Evolutionary conservation across 2,113 vertebrate genomes (phyloP), one percentile per base, ranked within the genome.

Genomic region (Chlorodrepanis virens): DNA sequence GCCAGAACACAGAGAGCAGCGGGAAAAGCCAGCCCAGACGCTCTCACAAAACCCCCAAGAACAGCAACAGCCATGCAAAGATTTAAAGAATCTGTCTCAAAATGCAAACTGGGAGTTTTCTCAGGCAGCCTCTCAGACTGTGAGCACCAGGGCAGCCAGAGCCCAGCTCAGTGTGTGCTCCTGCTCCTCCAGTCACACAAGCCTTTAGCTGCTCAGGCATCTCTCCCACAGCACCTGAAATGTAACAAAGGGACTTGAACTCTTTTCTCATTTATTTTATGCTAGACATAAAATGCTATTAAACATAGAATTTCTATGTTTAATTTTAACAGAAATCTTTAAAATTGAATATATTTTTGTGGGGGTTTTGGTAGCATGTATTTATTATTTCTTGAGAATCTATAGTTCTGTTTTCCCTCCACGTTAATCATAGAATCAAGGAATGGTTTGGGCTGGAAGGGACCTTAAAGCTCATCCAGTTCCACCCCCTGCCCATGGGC

Each of bases 221-320:
- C 44, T 45, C 70, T 56, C 40, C 50, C 49, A 33, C 10, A n/a
- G 28, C 35, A 76, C 25, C 37, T 6, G 33, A 37, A 65, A 65
- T 2, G 2, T 1, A 75, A 35, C 13, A 50, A 0, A n/a, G 35
- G 2, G 8, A 72, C 2, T 1, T 50, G n/a, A 71, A 67, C 23
- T 40, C 13, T 33, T 29, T n/a, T 39, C 10, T 9, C 0, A 53
- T 42, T 76, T 59, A 9, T 65, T 60, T 60, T 9, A 49, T 27
- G 39, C 20, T 78, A 47, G 52, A 47, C 0, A n/a, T n/a, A n/a
- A n/a, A n/a, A n/a, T n/a, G n/a, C n/a, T n/a, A n/a, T n/a, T n/a
- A n/a, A n/a, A n/a, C n/a, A 2, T 25, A 57, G 14, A 64, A 77
- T 40, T 54, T 59, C 23, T 33, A 21, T 6, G 27, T 39, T 87